A percentile compares a stretch with the other conserved stretches of the same genome.
Evolutionary conservation across 2,113 vertebrate genomes (phyloP).

Genomic region (Daubentonia madagascariensis): DNA sequence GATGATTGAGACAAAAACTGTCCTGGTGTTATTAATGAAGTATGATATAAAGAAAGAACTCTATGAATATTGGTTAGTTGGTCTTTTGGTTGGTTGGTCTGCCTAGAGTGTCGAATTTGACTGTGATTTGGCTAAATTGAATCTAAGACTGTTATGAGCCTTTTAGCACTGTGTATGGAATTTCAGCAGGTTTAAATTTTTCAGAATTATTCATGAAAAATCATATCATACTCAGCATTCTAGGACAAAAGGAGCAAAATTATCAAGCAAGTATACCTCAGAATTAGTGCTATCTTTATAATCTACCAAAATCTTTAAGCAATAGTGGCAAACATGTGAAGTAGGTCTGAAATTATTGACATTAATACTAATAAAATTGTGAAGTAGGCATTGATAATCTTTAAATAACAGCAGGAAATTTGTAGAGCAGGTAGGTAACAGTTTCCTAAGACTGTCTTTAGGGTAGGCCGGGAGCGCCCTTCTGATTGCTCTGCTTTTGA

Average conservation of each 20-base stretch:
- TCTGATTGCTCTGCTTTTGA: background rate
- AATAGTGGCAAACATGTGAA: constrained; percentile 16
- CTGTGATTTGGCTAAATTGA: constrained; percentile 31
- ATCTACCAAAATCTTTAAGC: constrained; percentile 12
- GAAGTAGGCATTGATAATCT: constrained; percentile 3
- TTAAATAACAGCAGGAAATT: background rate
- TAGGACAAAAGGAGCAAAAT: constrained; percentile 42
- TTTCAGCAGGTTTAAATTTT: constrained; percentile 36
- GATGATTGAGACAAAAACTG: background rate
- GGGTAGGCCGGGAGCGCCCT: background rate
- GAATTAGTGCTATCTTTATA: constrained; percentile 42
- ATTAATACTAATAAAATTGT: background rate
- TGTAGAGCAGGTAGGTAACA: background rate
- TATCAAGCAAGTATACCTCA: background rate
- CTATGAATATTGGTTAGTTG: background rate
- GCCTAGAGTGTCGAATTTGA: background rate
- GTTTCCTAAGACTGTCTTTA: background rate
- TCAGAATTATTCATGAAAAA: constrained; percentile 45
- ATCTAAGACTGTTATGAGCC: background rate
- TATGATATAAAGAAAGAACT: background rate
- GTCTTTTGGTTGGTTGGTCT: background rate
- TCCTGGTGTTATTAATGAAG: background rate
- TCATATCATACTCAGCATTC: constrained; percentile 28
- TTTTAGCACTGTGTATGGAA: constrained; percentile 3
- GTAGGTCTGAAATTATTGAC: constrained; percentile 35